Evolutionary conservation across 2,797 vertebrate species (phyloP).

Genomic region (Melopsittacus undulatus): DNA sequence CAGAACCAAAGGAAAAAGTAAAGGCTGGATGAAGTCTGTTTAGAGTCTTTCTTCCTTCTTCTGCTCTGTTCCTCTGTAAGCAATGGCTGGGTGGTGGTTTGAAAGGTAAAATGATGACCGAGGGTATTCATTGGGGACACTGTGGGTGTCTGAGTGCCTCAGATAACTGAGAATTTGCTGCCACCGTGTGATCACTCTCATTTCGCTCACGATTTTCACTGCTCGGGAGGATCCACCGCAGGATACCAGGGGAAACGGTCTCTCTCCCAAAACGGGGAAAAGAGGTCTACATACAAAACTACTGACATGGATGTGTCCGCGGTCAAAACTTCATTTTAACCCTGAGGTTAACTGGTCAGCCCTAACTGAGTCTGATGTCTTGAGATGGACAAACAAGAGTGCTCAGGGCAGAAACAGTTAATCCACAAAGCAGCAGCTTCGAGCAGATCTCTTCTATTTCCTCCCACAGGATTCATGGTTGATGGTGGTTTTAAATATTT

Average conservation of each 20-base stretch:
- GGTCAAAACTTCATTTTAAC: background rate
- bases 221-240: rapidly evolving
- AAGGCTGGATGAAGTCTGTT: background rate
- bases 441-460: background rate
- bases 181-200: slow-evolving; percentile 34
- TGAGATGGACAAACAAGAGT: background rate
- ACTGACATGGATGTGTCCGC: rapidly evolving
- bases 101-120: background rate
- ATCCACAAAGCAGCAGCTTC: background rate
- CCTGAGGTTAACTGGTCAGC: background rate
- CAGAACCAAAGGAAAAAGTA: background rate
- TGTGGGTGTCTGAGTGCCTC: background rate
- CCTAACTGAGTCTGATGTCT: background rate
- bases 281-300: background rate
- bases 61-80: background rate
- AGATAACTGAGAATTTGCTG: slow-evolving; percentile 41
- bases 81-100: background rate
- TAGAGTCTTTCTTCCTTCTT: background rate
- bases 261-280: rapidly evolving
- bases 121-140: background rate
- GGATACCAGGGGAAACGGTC: rapidly evolving
- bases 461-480: background rate
- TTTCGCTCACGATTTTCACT: background rate
- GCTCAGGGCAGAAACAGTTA: background rate
- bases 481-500: background rate